Conservation (phyloP, 64 coral and sea anemone species). For the Exaiptasia diaphana region DNA sequence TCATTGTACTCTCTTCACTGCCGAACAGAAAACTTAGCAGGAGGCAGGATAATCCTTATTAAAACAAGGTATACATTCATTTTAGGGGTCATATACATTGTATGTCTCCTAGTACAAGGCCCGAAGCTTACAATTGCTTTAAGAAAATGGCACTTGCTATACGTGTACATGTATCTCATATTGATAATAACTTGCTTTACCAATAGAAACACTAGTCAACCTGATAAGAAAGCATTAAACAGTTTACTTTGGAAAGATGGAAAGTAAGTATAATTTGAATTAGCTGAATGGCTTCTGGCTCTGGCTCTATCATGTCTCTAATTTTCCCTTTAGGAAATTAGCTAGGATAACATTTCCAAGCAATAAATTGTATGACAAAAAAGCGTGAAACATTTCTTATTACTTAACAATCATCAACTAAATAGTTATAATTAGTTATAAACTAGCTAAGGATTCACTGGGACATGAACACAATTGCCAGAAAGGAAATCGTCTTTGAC, state of each 20-base stretch:
- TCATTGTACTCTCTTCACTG: slow-evolving; percentile 86
- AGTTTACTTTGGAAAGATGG: slow-evolving; percentile 40
- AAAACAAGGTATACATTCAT: slow-evolving; percentile 58
- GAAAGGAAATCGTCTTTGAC: no score
- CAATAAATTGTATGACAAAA: no score
- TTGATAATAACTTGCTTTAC: neutral
- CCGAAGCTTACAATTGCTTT: no score
- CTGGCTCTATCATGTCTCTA: neutral
- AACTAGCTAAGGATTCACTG: no score
- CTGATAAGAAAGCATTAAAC: slow-evolving; percentile 49
- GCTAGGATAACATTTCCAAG: no score
- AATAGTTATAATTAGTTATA: no score
- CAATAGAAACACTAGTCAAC: slow-evolving; percentile 55
- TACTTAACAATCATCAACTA: no score
- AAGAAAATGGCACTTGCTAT: neutral
- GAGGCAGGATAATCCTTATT: slow-evolving; percentile 50
- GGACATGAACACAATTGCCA: no score
- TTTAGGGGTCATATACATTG: neutral
- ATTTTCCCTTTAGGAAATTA: no score
- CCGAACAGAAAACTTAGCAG: slow-evolving; percentile 31
- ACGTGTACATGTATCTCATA: neutral
- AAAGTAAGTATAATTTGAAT: slow-evolving; percentile 34
- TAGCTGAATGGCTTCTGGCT: neutral
- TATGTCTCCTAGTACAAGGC: neutral
- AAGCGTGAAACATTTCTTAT: no score